Conservation (phyloP, 2,888 invertebrate genomes). For the Chymomyza fuscimana region DNA sequence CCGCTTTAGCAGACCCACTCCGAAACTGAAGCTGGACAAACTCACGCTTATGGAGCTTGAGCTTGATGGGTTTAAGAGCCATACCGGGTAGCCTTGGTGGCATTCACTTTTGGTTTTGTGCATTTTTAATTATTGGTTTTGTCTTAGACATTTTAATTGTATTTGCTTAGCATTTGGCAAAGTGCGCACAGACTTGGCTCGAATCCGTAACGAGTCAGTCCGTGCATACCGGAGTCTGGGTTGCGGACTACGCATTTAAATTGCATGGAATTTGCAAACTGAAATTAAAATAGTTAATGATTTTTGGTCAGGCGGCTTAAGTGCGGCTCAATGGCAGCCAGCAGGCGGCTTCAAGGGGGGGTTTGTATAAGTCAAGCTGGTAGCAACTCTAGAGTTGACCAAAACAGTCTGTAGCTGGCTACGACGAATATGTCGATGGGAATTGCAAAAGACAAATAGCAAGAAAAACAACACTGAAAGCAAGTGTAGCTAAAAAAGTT, state of each 20-base stretch:
- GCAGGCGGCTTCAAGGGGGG: not conserved
- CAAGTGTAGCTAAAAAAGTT: slow-evolving; percentile 1
- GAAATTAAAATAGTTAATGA: slow-evolving; percentile 73
- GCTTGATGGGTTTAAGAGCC: not conserved
- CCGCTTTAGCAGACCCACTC: not conserved
- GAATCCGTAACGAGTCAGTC: slow-evolving; percentile 9
- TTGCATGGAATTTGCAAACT: slow-evolving; percentile 73
- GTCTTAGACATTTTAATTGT: slow-evolving; percentile 71
- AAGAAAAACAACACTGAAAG: slow-evolving; percentile 10
- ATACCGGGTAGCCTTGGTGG: not conserved
- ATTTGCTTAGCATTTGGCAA: slow-evolving; percentile 66
- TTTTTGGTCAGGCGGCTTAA: slow-evolving; percentile 70
- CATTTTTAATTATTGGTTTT: slow-evolving; percentile 73
- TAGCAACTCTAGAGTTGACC: not conserved
- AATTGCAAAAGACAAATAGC: slow-evolving; percentile 12
- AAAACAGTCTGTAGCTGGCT: slow-evolving; percentile 32
- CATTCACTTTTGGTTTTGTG: slow-evolving; percentile 62
- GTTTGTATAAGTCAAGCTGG: not conserved
- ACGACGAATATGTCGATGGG: slow-evolving; percentile 5
- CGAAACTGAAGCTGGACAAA: not conserved
- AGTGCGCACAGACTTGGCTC: slow-evolving; percentile 41
- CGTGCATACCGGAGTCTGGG: slow-evolving; percentile 15
- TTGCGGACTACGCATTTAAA: slow-evolving; percentile 56
- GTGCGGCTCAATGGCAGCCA: slow-evolving; percentile 49
- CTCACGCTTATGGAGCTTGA: too few relatives aligned